These are phyloP conservation scores for Aptenodytes forsteri DNA, from an alignment of 2,113 vertebrate genomes.

Conservation along the genomic window DNA sequence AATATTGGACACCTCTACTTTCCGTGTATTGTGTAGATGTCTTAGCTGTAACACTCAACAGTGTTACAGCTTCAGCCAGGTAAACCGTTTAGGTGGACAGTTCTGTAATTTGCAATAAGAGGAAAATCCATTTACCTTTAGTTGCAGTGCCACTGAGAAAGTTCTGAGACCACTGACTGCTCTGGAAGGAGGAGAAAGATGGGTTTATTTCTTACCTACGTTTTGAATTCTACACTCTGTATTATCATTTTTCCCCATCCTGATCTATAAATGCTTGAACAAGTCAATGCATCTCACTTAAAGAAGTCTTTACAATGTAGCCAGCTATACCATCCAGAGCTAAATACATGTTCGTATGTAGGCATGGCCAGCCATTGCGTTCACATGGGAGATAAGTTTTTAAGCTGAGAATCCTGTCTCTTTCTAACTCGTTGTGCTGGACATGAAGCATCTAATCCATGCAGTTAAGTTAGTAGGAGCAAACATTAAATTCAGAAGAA, in stretches of 20 bases:
- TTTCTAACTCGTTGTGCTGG: not conserved
- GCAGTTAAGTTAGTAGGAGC: not conserved
- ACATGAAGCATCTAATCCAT: not conserved
- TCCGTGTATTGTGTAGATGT: rapidly evolving
- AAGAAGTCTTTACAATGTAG: not conserved
- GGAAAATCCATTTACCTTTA: not conserved
- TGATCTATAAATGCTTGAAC: not conserved
- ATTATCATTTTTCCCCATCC: not conserved
- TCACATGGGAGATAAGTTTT: not conserved
- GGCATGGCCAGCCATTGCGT: not conserved
- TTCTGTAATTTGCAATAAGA: not conserved
- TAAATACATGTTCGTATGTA: not conserved
- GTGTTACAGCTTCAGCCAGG: not conserved
- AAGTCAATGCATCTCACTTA: not conserved
- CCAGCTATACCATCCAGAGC: not conserved
- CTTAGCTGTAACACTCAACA: not conserved
- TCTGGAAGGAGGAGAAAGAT: not conserved
- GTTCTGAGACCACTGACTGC: not conserved
- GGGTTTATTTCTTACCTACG: not conserved
- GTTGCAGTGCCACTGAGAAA: not conserved
- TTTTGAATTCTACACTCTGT: not conserved
- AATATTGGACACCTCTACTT: not conserved
- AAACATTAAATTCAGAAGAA: not conserved
- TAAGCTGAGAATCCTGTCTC: not conserved
- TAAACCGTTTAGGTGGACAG: not conserved